A percentile compares a stretch with the other conserved stretches of the same genome.
phyloP scores from a whole-genome alignment of 2,888 invertebrate genomes.

The Lamellibrachia columna region DNA sequence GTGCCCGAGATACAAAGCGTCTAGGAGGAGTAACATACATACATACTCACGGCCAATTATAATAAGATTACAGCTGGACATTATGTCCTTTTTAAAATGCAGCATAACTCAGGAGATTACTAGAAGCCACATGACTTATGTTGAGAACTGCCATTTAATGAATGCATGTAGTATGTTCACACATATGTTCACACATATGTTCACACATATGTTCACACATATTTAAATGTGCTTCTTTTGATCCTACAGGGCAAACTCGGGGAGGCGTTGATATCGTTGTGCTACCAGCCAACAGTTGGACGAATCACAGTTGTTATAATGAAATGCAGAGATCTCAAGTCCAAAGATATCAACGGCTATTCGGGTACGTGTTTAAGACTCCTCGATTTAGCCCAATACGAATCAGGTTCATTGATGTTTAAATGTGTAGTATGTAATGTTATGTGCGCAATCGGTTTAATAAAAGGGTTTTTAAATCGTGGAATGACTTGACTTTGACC shows the following conservation, averaged over 20 bases:
- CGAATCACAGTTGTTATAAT: constrained; percentile 88
- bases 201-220: neutral
- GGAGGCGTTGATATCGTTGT: constrained; percentile 80
- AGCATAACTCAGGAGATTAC: neutral
- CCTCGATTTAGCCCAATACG: too few species aligned
- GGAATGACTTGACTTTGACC: too few species aligned
- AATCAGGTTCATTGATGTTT: too few species aligned
- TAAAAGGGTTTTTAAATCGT: too few species aligned
- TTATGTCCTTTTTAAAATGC: neutral
- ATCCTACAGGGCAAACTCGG: constrained; percentile 52
- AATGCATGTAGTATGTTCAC: neutral
- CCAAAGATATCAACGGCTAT: constrained; percentile 93
- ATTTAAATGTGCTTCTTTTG: neutral
- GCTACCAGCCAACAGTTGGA: constrained; percentile 95
- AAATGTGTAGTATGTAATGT: too few species aligned
- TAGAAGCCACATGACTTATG: neutral
- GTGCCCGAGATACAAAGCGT: too few species aligned
- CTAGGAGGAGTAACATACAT: too few species aligned
- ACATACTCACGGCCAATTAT: too few species aligned
- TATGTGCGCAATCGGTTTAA: too few species aligned
- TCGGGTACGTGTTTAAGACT: constrained; percentile 39
- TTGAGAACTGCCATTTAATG: neutral
- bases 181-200: neutral
- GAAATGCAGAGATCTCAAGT: constrained; percentile 93
- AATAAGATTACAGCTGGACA: neutral